phyloP scores from a whole-genome alignment of 1,140 invertebrate genomes.

The Hycleus cichorii region DNA sequence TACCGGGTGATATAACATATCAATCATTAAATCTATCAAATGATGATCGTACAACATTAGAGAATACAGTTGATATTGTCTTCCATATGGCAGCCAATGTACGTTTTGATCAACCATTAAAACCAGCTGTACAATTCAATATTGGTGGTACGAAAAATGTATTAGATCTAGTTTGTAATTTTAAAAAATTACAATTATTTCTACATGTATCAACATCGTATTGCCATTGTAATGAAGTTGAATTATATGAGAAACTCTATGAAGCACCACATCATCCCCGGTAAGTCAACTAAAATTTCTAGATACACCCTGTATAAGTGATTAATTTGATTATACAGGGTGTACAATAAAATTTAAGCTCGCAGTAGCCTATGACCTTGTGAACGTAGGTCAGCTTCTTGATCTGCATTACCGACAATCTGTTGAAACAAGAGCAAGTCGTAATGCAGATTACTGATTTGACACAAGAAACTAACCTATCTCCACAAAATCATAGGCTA shows the following conservation, averaged over 20 bases:
- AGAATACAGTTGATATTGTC: slow-evolving; percentile 56
- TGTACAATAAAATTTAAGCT: too few species aligned
- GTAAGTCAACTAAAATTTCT: slow-evolving; percentile 31
- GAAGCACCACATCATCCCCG: slow-evolving; percentile 64
- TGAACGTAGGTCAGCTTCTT: too few species aligned
- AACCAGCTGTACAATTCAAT: slow-evolving; percentile 46
- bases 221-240: slow-evolving; percentile 63
- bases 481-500: too few species aligned
- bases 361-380: too few species aligned
- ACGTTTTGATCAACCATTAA: slow-evolving; percentile 47
- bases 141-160: slow-evolving; percentile 44
- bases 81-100: slow-evolving; percentile 77
- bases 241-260: slow-evolving; percentile 63
- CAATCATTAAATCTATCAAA: slow-evolving; percentile 52
- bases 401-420: too few species aligned
- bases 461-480: too few species aligned
- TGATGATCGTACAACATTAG: slow-evolving; percentile 48
- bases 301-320: too few species aligned
- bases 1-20: slow-evolving; percentile 42
- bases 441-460: too few species aligned
- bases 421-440: too few species aligned
- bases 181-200: slow-evolving; percentile 44
- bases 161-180: slow-evolving; percentile 40
- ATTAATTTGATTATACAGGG: too few species aligned
- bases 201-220: slow-evolving; percentile 79